Base-by-base conservation (phyloP, 2,113 vertebrate genomes). In the Hemiprocne comata region DNA sequence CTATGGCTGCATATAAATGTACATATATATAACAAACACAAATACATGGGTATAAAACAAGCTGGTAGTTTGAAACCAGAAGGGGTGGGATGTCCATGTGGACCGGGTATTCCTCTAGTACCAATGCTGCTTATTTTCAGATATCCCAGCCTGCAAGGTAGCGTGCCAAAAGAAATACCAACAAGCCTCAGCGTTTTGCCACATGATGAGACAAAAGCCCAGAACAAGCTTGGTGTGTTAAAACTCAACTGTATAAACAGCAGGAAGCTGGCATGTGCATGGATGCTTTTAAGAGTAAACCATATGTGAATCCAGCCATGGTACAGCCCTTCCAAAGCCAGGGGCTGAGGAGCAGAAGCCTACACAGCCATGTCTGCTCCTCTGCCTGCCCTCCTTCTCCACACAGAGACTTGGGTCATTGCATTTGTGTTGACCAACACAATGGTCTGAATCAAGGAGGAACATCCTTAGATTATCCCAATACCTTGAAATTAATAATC, bases 201-300 rank as follows among this genome's bases (percentile, higher is more conserved):
- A 34, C 69, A 46, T 20, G 73, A 60, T 81, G 77, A 78, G 90
- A 94, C 87, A 94, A 96, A 95, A 92, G 28, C 69, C 76, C 91
- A 84, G 87, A 95, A 89, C 60, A 92, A 89, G 72, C 76, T 34
- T 8, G 19, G 19, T 38, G 36, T 74, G 34, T 54, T 74, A 77
- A 89, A 92, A 69, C 46, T 44, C 94, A 93, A 76, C 89, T 94
- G 91, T 67, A 46, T 48, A 95, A 94, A 91, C 73, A 91, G 80
- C 16, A 87, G 87, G 73, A 77, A 84, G 38, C 48, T 81, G 84
- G 72, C 1, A 0, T 40, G 28, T 25, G n/a, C 42, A 15, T 34
- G 53, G 33, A 66, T 54, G 38, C 84, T 87, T 80, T 91, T 50
- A 91, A 81, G 51, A 2, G 1, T 46, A 67, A 71, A 42, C 67